Percentiles rank a stretch among this genome's conserved stretches.
These are phyloP conservation scores for Palythoa heliodiscus DNA, from an alignment of 92 coral and sea anemone species.

Conservation along the genomic window DNA sequence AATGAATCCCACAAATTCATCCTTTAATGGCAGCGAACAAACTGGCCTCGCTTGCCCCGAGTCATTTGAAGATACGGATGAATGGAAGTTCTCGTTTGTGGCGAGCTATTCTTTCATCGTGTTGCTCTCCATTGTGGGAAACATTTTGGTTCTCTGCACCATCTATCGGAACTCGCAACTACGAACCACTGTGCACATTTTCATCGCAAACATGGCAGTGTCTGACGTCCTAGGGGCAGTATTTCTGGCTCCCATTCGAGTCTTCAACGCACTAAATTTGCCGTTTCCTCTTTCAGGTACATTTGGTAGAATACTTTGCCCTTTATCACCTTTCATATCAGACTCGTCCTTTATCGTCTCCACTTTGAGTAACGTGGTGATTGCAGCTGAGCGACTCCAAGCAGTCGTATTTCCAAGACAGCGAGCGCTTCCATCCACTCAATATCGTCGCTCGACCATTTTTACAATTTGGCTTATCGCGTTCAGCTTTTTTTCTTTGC, in stretches of 20 bases:
- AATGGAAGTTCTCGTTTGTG: not conserved
- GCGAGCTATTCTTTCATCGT: not conserved
- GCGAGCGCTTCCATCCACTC: slow-evolving; percentile 11
- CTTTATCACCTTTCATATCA: slow-evolving; percentile 10
- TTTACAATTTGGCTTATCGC: slow-evolving; percentile 13
- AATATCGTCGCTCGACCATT: slow-evolving; percentile 1
- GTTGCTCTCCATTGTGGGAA: not conserved
- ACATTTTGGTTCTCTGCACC: not conserved
- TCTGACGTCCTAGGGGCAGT: slow-evolving; percentile 16
- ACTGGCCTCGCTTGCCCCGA: not conserved
- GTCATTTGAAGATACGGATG: slow-evolving; percentile 8
- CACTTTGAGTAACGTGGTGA: slow-evolving; percentile 24
- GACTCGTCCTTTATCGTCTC: slow-evolving; percentile 22
- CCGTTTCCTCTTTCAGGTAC: slow-evolving; percentile 3
- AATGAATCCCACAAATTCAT: slow-evolving; percentile 19
- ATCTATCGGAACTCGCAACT: slow-evolving; percentile 9
- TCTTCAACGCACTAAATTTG: slow-evolving; percentile 2
- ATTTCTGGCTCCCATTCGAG: slow-evolving; percentile 14
- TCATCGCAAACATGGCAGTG: slow-evolving; percentile 34
- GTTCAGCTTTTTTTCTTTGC: slow-evolving; percentile 4
- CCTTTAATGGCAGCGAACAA: not conserved
- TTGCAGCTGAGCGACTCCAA: slow-evolving; percentile 26
- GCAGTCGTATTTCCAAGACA: slow-evolving; percentile 26
- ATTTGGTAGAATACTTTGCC: slow-evolving; percentile 11
- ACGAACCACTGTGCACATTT: slow-evolving; percentile 37